Evolutionary conservation across 2,113 vertebrate species (phyloP), one percentile per base, ranked within the genome.

Genomic region (Psephotus haematonotus): DNA sequence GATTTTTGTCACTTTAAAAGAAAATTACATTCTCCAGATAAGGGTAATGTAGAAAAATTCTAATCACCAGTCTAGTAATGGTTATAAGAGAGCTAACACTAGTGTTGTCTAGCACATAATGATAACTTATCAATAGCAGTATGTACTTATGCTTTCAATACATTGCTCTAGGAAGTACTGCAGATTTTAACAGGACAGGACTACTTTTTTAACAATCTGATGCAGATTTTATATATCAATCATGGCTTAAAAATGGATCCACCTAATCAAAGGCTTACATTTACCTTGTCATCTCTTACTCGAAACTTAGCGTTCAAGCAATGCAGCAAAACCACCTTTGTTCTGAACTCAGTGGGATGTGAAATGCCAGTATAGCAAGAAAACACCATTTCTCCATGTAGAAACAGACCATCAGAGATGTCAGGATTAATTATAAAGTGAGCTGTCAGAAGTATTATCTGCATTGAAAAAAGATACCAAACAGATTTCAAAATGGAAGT

Each of bases 321-420:
- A 80, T 6, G 10, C 22, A 82, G 90, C 59, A 86, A 83, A 95
- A 60, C 23, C 67, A 95, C 86, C 81, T 95, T 89, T 93, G 52
- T 96, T 93, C 47, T 95, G 94, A 97, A 92, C 94, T 82, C 84
- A 65, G 93, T 95, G 86, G 95, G 91, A 95, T 91, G 89, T 96
- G 93, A 96, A 97, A 95, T 95, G 91, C 79, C 95, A 96, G 74
- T 59, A 64, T 44, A 86, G 43, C 78, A 91, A 88, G 76, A 89
- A 95, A 95, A 91, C 57, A 91, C 39, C 41, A n/a, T 76, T 91
- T 72, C 81, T 89, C 62, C 49, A 3, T 41, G n/a, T 72, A 65
- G 60, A 92, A 90, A 85, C 55, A 95, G 81, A 91, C 74, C 70
- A 85, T 94, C 87, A 95, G 62, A 94, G 57, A 94, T 92, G 89